phyloP scores from a whole-genome alignment of 2,797 vertebrate species.

The Lemur catta region DNA sequence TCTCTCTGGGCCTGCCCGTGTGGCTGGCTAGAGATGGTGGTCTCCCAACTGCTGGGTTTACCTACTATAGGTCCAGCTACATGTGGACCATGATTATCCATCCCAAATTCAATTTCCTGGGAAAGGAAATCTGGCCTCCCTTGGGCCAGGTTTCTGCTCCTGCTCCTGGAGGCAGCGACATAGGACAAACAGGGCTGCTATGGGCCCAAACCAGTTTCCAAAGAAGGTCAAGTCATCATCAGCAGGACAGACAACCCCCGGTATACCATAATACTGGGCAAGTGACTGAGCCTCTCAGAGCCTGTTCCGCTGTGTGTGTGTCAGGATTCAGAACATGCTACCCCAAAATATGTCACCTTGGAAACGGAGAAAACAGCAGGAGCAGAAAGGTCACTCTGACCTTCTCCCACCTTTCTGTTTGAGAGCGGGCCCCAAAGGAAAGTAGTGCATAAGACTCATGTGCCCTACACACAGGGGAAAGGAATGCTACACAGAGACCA shows the following conservation, averaged over 20 bases:
- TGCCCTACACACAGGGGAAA: background rate
- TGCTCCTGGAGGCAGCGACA: background rate
- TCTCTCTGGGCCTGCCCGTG: background rate
- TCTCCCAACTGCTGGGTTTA: background rate
- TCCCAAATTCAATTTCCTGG: background rate
- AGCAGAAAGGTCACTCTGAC: background rate
- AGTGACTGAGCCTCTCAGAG: background rate
- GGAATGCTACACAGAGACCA: background rate
- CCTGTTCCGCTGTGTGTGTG: background rate
- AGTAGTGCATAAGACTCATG: background rate
- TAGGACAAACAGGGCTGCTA: background rate
- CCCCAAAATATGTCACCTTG: background rate
- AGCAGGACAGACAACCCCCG: background rate
- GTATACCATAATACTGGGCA: fast-evolving
- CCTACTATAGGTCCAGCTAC: too few species aligned
- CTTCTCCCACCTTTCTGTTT: background rate
- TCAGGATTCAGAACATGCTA: background rate
- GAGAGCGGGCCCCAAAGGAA: background rate
- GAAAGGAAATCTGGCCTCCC: background rate
- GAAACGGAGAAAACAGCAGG: background rate
- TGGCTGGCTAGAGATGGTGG: fast-evolving
- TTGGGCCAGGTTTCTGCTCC: background rate
- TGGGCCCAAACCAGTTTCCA: background rate
- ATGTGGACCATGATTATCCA: background rate
- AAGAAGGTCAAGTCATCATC: background rate